These are phyloP conservation scores for Xiphophorus couchianus DNA, from an alignment of 2,113 vertebrate genomes.

Conservation along the genomic window DNA sequence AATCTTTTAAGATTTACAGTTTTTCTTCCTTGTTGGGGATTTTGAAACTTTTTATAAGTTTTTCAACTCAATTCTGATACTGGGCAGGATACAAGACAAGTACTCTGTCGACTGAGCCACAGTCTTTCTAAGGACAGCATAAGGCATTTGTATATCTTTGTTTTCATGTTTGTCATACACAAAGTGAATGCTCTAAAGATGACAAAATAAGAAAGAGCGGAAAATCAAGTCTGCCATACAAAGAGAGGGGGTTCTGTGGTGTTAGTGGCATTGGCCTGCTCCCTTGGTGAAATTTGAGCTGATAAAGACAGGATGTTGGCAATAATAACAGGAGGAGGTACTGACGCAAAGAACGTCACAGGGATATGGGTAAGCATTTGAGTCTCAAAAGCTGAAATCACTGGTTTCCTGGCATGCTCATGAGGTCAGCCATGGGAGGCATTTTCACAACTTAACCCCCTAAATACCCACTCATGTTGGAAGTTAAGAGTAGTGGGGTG, in stretches of 20 bases:
- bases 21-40: background rate
- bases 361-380: slow-evolving; percentile 18
- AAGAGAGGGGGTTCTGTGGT: slow-evolving; percentile 20
- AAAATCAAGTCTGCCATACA: slow-evolving; percentile 23
- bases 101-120: background rate
- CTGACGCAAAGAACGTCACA: slow-evolving; percentile 18
- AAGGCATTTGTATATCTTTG: too few species aligned
- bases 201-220: background rate
- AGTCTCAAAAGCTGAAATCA: slow-evolving; percentile 62
- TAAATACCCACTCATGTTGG: slow-evolving; percentile 47
- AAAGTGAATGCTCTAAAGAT: background rate
- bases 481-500: background rate
- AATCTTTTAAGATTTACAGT: too few species aligned
- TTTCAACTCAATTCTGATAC: too few species aligned
- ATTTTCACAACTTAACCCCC: slow-evolving; percentile 50
- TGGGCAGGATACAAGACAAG: too few species aligned
- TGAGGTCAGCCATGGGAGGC: slow-evolving; percentile 57
- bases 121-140: background rate
- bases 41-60: background rate
- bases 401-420: slow-evolving; percentile 65
- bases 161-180: background rate
- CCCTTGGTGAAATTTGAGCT: slow-evolving; percentile 60
- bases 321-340: slow-evolving; percentile 24
- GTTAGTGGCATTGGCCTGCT: slow-evolving; percentile 10
- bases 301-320: slow-evolving; percentile 66